Evolutionary conservation across 2,113 vertebrate species (phyloP), one percentile per base, ranked within the genome.

Genomic region (Neogale vison): DNA sequence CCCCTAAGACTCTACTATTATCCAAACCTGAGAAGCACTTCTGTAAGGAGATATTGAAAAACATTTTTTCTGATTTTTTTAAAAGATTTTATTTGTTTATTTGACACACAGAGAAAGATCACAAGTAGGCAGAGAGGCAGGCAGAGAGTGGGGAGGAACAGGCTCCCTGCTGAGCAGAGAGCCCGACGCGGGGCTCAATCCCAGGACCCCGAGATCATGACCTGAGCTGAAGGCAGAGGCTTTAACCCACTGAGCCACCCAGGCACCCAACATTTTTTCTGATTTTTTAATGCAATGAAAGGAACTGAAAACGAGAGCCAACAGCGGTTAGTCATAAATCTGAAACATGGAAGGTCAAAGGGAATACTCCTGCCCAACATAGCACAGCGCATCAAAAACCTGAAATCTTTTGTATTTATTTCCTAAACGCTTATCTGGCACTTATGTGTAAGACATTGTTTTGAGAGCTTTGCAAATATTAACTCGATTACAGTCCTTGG

Each of bases 401-500:
- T 65, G 23, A 65, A 77, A 55, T 21, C n/a, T 10, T 2, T n/a
- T 55, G 39, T 24, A n/a, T 61, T 82, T 52, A 39, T 55, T 63
- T 55, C 52, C 17, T 55, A 36, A 55, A n/a, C 1, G 3, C 9
- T 83, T 34, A 65, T 34, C 29, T n/a, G 15, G 31, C n/a, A 13
- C 9, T 77, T 29, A 45, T 0, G 0, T 3, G 0, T 26, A 23
- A 45, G 7, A 23, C 4, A 29, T 11, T 57, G n/a, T 67, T 47
- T 29, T 2, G 55, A 50, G 26, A 1, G 11, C 20, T 31, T 39
- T 59, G 14, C 7, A 76, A 39, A 39, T 57, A 47, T 57, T 65
- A 65, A 26, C 24, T 59, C 15, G 8, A 21, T 59, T 12, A 34
- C 34, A 36, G 31, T n/a, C 18, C 10, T 23, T n/a, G 24, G 31